Evolutionary conservation across 2,113 vertebrate genomes (phyloP).

Genomic region (cat (Felis catus)): DNA sequence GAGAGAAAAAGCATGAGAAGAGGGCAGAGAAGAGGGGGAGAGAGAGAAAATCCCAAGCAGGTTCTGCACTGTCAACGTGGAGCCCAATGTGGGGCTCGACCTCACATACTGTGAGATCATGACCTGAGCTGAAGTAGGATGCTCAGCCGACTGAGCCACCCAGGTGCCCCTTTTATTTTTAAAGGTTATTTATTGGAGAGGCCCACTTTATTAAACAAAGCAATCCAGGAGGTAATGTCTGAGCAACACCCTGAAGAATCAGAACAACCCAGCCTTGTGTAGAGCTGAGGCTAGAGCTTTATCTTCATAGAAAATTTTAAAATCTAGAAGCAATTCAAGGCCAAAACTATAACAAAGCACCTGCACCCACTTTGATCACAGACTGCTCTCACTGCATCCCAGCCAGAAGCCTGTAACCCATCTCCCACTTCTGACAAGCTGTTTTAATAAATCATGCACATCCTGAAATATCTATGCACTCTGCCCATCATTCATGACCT

Average conservation of each 20-base stretch:
- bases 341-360: not conserved
- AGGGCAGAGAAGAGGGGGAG: too few species aligned
- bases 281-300: not conserved
- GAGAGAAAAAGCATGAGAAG: too few species aligned
- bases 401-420: not conserved
- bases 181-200: not conserved
- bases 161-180: too few species aligned
- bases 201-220: not conserved
- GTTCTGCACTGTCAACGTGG: too few species aligned
- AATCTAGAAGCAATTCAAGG: not conserved
- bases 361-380: not conserved
- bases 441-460: not conserved
- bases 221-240: not conserved
- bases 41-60: too few species aligned
- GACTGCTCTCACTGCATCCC: not conserved
- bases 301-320: not conserved
- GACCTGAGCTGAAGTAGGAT: too few species aligned
- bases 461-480: not conserved
- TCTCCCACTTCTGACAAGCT: not conserved
- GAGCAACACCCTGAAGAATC: not conserved
- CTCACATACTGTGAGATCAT: too few species aligned
- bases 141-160: too few species aligned
- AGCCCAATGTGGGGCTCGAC: too few species aligned
- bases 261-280: not conserved
- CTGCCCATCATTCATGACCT: not conserved